These are phyloP conservation scores for Oceanodroma leucorhoa DNA, from an alignment of 2,797 vertebrate genomes.

Conservation along the genomic window DNA sequence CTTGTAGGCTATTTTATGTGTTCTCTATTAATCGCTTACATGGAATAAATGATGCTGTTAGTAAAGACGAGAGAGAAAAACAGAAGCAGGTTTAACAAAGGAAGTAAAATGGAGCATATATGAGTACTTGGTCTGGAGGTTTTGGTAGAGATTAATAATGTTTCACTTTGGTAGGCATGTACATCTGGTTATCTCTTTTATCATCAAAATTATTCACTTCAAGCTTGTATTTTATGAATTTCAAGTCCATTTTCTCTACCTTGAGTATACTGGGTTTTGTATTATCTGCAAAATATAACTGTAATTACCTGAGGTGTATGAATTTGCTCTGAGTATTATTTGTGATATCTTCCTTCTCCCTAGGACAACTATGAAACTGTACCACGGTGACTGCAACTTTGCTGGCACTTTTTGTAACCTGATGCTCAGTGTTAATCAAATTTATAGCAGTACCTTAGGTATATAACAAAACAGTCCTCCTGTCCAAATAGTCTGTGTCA, in stretches of 20 bases:
- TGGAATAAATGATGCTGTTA: neutral
- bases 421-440: neutral
- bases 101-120: neutral
- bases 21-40: neutral
- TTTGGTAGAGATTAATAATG: neutral
- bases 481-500: neutral
- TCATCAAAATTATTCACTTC: neutral
- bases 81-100: neutral
- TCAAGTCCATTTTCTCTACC: neutral
- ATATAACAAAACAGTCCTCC: neutral
- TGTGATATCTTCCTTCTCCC: neutral
- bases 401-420: neutral
- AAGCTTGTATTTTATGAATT: neutral
- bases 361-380: neutral
- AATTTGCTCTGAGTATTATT: neutral
- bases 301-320: neutral
- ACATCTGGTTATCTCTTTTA: neutral
- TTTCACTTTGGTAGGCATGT: neutral
- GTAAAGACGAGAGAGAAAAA: neutral
- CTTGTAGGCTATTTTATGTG: neutral
- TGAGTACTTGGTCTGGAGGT: neutral
- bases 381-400: neutral
- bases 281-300: neutral
- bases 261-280: neutral
- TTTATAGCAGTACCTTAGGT: neutral